phyloP scores from a whole-genome alignment of 2,113 vertebrate genomes.

The Ia io region DNA sequence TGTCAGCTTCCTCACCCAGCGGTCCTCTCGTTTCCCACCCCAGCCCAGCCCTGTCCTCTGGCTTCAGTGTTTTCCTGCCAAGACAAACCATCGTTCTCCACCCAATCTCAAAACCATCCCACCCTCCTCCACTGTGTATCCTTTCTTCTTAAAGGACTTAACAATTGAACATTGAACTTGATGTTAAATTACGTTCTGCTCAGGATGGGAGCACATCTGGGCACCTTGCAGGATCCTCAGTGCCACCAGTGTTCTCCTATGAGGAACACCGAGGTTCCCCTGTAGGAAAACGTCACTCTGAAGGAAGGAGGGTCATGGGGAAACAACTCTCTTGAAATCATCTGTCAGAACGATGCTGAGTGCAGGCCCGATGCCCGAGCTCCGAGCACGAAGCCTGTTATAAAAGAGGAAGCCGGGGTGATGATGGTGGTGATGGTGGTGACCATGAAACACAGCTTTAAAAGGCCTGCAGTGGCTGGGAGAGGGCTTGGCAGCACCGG shows the following conservation, averaged over 20 bases:
- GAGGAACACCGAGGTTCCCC: background rate
- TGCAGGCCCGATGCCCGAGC: accelerated
- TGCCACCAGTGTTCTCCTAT: background rate
- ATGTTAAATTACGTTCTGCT: background rate
- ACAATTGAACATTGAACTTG: background rate
- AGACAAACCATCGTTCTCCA: background rate
- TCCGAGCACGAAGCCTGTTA: background rate
- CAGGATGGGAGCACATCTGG: background rate
- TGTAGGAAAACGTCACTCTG: background rate
- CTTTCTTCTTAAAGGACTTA: background rate
- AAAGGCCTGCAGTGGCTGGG: no score
- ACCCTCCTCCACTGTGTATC: background rate
- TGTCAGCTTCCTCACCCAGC: background rate
- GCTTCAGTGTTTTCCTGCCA: background rate
- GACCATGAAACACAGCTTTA: background rate
- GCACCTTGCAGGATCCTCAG: background rate
- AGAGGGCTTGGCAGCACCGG: background rate
- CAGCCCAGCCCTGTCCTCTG: background rate
- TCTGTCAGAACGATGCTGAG: background rate
- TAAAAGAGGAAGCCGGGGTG: background rate
- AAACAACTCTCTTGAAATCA: background rate
- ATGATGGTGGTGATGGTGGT: background rate
- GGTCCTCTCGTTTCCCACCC: background rate
- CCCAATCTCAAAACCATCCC: background rate
- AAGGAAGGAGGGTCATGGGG: background rate